Evolutionary conservation across 1,140 invertebrate genomes (phyloP).

Genomic region (Procambarus clarkii): DNA sequence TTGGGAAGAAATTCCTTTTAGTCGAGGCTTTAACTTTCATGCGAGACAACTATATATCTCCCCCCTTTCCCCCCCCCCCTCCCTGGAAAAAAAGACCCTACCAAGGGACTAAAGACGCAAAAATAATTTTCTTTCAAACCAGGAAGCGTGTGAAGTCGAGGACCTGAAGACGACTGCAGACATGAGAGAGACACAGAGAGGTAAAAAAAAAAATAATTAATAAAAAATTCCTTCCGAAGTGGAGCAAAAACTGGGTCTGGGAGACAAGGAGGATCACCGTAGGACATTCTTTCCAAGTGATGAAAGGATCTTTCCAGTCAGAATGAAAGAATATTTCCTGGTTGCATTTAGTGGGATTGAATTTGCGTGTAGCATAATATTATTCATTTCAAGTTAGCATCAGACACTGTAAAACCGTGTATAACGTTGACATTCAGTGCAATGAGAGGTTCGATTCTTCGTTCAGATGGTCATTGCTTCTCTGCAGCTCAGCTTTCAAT

Average conservation of each 20-base stretch:
- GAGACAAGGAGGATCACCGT: background rate
- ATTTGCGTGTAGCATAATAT: no score
- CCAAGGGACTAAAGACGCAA: background rate
- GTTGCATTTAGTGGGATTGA: background rate
- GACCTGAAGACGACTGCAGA: background rate
- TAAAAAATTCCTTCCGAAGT: background rate
- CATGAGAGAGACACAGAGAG: background rate
- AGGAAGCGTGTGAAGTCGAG: background rate
- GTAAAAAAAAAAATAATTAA: background rate
- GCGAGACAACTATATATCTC: background rate
- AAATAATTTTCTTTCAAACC: background rate
- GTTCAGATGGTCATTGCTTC: no score
- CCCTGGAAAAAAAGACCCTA: background rate
- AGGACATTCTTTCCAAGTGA: background rate
- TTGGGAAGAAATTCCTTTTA: no score
- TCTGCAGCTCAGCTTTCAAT: no score
- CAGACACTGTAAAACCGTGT: no score
- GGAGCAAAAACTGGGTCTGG: background rate
- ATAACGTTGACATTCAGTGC: no score
- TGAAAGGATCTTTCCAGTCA: background rate
- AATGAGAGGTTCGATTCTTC: no score
- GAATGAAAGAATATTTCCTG: background rate
- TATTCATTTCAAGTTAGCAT: no score
- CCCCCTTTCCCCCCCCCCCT: no score
- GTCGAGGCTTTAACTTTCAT: background rate